phyloP scores from a whole-genome alignment of 2,797 vertebrate species.

The Anniella stebbinsi region DNA sequence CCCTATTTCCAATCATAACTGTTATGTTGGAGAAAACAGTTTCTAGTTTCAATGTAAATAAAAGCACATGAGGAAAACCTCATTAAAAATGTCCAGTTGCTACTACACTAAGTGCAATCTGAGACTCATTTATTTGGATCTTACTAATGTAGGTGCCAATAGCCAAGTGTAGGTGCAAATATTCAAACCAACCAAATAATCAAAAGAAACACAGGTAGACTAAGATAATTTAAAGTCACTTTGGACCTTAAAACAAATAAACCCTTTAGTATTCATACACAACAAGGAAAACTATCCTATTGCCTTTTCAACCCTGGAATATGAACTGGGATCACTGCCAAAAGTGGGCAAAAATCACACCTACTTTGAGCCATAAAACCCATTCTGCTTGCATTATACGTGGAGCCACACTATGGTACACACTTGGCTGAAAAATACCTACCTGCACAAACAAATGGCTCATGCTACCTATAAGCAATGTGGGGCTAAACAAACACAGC shows the following conservation, averaged over 20 bases:
- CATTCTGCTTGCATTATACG: not conserved
- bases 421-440: not conserved
- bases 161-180: constrained; percentile 24
- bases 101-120: constrained; percentile 75
- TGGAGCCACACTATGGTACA: not conserved
- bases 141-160: constrained; percentile 68
- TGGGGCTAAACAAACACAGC: not conserved
- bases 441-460: not conserved
- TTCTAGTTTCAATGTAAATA: constrained; percentile 76
- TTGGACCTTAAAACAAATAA: not conserved
- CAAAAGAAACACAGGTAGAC: constrained; percentile 59
- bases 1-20: constrained; percentile 27
- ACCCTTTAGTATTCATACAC: not conserved
- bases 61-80: constrained; percentile 74
- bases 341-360: not conserved
- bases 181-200: constrained; percentile 49
- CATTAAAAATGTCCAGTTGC: constrained; percentile 79
- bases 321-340: constrained; percentile 1
- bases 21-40: constrained; percentile 60
- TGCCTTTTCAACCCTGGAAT: not conserved
- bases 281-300: not conserved
- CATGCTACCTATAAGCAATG: not conserved
- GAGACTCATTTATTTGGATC: constrained; percentile 76
- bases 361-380: not conserved
- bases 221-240: constrained; percentile 23